A percentile compares a stretch with the other conserved stretches of the same genome.
Conservation (phyloP, 2,888 invertebrate genomes). For the Lochmaea crataegi region DNA sequence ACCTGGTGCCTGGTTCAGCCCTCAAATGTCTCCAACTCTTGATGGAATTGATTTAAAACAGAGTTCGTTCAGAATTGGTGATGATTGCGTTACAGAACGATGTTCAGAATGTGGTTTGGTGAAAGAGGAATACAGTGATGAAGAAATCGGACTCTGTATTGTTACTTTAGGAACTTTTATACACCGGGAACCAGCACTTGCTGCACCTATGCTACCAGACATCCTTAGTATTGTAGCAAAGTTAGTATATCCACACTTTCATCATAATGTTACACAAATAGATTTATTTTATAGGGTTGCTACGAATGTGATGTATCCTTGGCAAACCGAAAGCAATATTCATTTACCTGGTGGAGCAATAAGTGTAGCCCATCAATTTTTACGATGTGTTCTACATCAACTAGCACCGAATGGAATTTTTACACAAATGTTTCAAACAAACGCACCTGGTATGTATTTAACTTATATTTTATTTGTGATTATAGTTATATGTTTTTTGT, state of each 20-base stretch:
- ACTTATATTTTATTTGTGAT: conserved; percentile 1
- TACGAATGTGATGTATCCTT: conserved; percentile 83
- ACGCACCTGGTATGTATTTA: conserved; percentile 77
- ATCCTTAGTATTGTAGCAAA: conserved; percentile 89
- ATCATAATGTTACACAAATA: conserved; percentile 21
- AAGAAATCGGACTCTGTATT: conserved; percentile 94
- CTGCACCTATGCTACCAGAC: conserved; percentile 94
- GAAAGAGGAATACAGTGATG: conserved; percentile 94
- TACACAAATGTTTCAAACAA: conserved; percentile 92
- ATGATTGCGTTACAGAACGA: conserved; percentile 77
- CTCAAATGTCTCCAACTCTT: conserved; percentile 60
- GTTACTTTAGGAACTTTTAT: conserved; percentile 95
- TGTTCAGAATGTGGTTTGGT: conserved; percentile 92
- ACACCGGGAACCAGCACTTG: conserved; percentile 93
- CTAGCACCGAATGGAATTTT: conserved; percentile 97
- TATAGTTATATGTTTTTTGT: conserved; percentile 29
- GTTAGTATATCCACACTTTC: conserved; percentile 64
- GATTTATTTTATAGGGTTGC: conserved; percentile 71
- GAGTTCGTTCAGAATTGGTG: conserved; percentile 75
- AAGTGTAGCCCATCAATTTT: conserved; percentile 96
- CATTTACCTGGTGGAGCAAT: conserved; percentile 95
- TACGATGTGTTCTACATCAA: conserved; percentile 96
- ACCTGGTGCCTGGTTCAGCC: conserved; percentile 69
- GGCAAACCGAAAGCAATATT: conserved; percentile 88
- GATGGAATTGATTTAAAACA: conserved; percentile 67